Evolutionary conservation across 2,113 vertebrate species (phyloP).

Genomic region (Piaya cayana): DNA sequence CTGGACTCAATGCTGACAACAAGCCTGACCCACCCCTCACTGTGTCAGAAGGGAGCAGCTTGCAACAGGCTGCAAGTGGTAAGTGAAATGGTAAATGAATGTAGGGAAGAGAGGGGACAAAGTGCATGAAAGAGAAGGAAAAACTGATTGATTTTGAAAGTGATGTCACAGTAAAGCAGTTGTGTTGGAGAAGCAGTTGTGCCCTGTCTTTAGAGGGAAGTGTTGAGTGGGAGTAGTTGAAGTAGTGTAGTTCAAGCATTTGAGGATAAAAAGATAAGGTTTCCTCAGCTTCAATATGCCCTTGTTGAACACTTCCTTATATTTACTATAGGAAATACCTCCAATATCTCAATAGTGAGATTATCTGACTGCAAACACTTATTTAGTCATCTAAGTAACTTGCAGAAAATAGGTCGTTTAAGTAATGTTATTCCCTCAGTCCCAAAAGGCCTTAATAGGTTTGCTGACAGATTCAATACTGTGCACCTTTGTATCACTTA

Average conservation of each 20-base stretch:
- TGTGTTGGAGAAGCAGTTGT: not conserved
- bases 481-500: not conserved
- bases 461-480: not conserved
- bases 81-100: not conserved
- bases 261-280: conserved; percentile 47
- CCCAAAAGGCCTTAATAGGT: not conserved
- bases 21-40: not conserved
- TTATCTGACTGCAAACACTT: conserved; percentile 68
- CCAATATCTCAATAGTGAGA: conserved; percentile 31
- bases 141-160: not conserved
- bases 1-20: rapidly evolving
- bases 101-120: not conserved
- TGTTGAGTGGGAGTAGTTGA: not conserved
- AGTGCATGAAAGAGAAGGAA: not conserved
- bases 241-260: not conserved
- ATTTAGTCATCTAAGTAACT: conserved; percentile 42
- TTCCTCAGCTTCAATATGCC: conserved; percentile 31
- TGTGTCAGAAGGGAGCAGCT: rapidly evolving
- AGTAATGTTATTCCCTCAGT: not conserved
- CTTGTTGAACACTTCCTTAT: conserved; percentile 32
- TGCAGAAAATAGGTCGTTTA: not conserved
- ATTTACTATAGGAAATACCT: conserved; percentile 67
- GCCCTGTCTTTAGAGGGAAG: not conserved
- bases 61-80: rapidly evolving
- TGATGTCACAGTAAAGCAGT: not conserved